Percentiles rank a stretch among this genome's conserved stretches.
Conservation (phyloP, 2,888 invertebrate species). For the Rhagium mordax region DNA sequence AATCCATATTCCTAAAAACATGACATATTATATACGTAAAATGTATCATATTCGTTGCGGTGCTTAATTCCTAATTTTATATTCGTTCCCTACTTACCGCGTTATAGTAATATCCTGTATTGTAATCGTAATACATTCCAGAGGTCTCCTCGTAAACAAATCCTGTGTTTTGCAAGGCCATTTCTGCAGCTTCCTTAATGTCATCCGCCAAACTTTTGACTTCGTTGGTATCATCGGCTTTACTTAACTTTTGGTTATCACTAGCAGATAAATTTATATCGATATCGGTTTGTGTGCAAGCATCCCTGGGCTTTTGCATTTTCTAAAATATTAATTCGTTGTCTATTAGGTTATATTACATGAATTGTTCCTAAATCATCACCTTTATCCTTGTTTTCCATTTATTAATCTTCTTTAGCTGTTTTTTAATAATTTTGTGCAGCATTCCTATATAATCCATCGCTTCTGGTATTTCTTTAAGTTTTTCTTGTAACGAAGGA, state of each 20-base stretch:
- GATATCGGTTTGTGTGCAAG: conserved; percentile 57
- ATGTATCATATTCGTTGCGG: too few species aligned
- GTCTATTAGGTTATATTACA: too few species aligned
- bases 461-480: conserved; percentile 76
- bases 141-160: conserved; percentile 91
- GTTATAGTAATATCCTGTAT: conserved; percentile 92
- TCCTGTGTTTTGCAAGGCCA: conserved; percentile 81
- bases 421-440: conserved; percentile 73
- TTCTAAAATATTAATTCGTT: conserved; percentile 32
- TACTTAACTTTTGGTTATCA: conserved; percentile 54
- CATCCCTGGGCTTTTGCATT: conserved; percentile 50
- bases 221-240: background rate
- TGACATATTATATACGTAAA: conserved; percentile 7
- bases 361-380: background rate
- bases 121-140: conserved; percentile 91
- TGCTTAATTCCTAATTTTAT: too few species aligned
- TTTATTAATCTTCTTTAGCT: conserved; percentile 74
- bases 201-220: conserved; percentile 78
- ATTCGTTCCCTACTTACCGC: conserved; percentile 75
- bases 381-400: conserved; percentile 73
- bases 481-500: conserved; percentile 60
- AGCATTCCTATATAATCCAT: conserved; percentile 74
- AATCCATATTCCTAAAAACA: conserved; percentile 83
- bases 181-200: conserved; percentile 84
- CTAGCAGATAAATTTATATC: conserved; percentile 11